Percentiles rank a stretch among this genome's conserved stretches.
Conservation (phyloP, 2,797 vertebrate genomes). For the Orestias chungarensis region DNA sequence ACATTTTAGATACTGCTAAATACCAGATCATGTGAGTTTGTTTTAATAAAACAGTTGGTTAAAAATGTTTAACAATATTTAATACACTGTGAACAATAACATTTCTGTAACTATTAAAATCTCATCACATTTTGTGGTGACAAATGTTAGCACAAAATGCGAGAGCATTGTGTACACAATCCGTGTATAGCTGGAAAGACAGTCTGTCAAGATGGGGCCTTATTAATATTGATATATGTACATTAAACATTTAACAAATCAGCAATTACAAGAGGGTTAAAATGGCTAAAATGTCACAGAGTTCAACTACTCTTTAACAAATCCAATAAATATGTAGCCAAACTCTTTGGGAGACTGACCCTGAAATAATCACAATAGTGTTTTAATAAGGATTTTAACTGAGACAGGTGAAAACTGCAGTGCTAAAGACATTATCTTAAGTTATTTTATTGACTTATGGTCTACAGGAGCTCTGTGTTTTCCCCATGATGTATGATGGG, state of each 20-base stretch:
- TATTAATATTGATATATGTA: slow-evolving; percentile 50
- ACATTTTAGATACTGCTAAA: neutral
- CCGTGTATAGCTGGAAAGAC: slow-evolving; percentile 18
- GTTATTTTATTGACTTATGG: neutral
- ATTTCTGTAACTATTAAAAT: neutral
- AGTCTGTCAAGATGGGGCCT: slow-evolving; percentile 33
- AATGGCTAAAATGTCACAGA: too few relatives aligned
- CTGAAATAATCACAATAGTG: too few relatives aligned
- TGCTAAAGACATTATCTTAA: neutral
- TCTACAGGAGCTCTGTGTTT: neutral
- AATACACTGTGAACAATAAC: neutral
- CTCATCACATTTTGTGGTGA: too few relatives aligned
- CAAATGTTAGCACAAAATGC: too few relatives aligned
- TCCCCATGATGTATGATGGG: neutral
- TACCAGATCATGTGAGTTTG: too few relatives aligned
- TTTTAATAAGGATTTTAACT: neutral
- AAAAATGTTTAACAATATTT: neutral
- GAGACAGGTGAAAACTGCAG: neutral
- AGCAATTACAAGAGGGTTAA: slow-evolving; percentile 43
- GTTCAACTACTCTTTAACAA: too few relatives aligned
- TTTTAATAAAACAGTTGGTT: too few relatives aligned
- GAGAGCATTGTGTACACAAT: too few relatives aligned
- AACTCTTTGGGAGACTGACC: too few relatives aligned
- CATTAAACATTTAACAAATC: slow-evolving; percentile 56
- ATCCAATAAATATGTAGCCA: too few relatives aligned